Percentiles rank a stretch among this genome's conserved stretches.
Conservation (phyloP, 2,888 invertebrate species). For the Torymus aiolomorphi region DNA sequence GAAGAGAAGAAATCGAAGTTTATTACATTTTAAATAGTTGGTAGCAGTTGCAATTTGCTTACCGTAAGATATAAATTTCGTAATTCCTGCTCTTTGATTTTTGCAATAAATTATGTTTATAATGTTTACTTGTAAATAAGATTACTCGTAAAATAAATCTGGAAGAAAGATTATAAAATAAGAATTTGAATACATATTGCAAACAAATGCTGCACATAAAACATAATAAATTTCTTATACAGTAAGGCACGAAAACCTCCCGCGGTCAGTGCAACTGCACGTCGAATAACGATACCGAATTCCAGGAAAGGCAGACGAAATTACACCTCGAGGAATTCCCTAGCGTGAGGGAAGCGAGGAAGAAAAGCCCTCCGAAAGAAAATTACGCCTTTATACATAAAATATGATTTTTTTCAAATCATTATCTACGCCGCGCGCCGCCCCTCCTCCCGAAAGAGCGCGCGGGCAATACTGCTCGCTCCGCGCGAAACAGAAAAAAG, state of each 20-base stretch:
- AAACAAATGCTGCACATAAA: too few relatives aligned
- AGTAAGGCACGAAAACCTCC: too few relatives aligned
- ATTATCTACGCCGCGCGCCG: slow-evolving; percentile 8
- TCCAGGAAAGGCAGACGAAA: background rate
- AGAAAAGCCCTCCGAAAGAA: slow-evolving; percentile 8
- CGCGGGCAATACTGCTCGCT: too few relatives aligned
- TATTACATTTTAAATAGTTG: slow-evolving; percentile 15
- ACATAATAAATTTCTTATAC: too few relatives aligned
- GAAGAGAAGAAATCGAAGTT: background rate
- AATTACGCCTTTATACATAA: slow-evolving; percentile 17
- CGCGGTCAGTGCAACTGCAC: too few relatives aligned
- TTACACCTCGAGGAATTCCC: slow-evolving; percentile 10
- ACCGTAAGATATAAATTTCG: background rate
- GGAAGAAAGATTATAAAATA: too few relatives aligned
- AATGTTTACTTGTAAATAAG: too few relatives aligned
- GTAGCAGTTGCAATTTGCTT: background rate
- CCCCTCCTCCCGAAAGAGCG: background rate
- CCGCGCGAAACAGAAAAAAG: background rate
- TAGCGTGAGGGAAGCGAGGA: background rate
- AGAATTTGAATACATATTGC: too few relatives aligned
- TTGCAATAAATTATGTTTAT: too few relatives aligned
- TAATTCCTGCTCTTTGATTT: too few relatives aligned
- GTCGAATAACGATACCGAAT: background rate
- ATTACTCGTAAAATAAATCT: too few relatives aligned
- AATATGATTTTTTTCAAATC: slow-evolving; percentile 34